Evolutionary conservation across 2,797 vertebrate species (phyloP).

Genomic region (Pseudomugil gertrudae): DNA sequence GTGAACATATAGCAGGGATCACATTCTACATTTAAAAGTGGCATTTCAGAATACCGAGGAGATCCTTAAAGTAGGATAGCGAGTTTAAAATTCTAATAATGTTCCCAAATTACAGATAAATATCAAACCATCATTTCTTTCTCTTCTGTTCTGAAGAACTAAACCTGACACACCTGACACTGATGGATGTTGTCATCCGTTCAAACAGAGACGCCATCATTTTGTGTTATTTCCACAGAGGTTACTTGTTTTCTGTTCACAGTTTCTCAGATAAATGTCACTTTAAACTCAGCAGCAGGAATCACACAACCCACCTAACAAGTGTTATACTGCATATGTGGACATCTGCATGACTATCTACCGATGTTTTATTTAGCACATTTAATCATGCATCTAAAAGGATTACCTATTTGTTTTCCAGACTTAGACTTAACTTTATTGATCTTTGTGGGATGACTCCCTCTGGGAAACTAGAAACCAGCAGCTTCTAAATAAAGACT

Average conservation of each 20-base stretch:
- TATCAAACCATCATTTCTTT: not conserved
- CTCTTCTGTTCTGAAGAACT: constrained; percentile 24
- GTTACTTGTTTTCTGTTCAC: constrained; percentile 7
- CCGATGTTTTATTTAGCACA: not conserved
- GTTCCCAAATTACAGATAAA: constrained; percentile 31
- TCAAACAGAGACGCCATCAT: constrained; percentile 19
- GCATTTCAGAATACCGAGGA: constrained; percentile 30
- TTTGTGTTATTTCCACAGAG: constrained; percentile 39
- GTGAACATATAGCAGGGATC: not conserved
- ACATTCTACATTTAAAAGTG: constrained; percentile 8
- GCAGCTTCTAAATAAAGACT: too few relatives aligned
- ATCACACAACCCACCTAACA: constrained; percentile 1
- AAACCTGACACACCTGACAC: constrained; percentile 27
- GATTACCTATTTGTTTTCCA: not conserved
- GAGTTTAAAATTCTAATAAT: constrained; percentile 26
- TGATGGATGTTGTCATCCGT: constrained; percentile 38
- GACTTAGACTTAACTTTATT: not conserved
- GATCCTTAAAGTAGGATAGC: constrained; percentile 13
- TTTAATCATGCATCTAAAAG: not conserved
- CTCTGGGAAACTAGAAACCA: too few relatives aligned
- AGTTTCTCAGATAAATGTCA: constrained; percentile 22
- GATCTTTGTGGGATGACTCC: too few relatives aligned
- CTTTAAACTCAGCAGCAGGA: constrained; percentile 11
- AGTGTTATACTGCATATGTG: constrained; percentile 22
- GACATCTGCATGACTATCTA: not conserved